Conservation (phyloP, 2,113 vertebrate species). For the Mionectes macconnelli region DNA sequence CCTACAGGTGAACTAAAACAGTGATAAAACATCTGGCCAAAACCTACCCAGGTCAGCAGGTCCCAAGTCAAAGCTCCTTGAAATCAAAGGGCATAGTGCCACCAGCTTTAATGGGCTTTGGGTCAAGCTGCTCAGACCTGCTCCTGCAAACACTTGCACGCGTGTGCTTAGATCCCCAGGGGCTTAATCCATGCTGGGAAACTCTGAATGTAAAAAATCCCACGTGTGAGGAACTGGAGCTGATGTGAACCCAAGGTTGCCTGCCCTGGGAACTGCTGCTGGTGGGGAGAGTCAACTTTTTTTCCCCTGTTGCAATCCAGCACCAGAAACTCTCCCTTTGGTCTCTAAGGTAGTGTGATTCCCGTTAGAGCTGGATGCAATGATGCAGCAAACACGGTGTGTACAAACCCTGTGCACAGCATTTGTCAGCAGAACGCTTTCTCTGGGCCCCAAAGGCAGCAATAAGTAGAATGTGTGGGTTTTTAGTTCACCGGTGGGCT, state of each 20-base stretch:
- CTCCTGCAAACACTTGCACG: not conserved
- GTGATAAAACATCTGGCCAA: not conserved
- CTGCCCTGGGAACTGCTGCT: not conserved
- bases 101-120: not conserved
- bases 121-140: not conserved
- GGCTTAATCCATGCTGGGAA: not conserved
- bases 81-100: not conserved
- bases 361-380: not conserved
- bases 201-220: not conserved
- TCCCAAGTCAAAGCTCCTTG: not conserved
- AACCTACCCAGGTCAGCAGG: not conserved
- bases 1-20: not conserved
- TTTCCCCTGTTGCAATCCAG: not conserved
- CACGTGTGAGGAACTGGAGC: not conserved
- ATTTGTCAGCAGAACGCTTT: not conserved
- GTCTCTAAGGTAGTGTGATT: not conserved
- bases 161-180: not conserved
- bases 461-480: not conserved
- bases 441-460: not conserved
- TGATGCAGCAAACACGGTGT: rapidly evolving
- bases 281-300: not conserved
- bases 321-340: not conserved
- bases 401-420: rapidly evolving
- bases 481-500: not conserved
- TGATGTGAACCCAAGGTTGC: not conserved